phyloP scores from a whole-genome alignment of 2,797 vertebrate species.

The Botia kubotai region DNA sequence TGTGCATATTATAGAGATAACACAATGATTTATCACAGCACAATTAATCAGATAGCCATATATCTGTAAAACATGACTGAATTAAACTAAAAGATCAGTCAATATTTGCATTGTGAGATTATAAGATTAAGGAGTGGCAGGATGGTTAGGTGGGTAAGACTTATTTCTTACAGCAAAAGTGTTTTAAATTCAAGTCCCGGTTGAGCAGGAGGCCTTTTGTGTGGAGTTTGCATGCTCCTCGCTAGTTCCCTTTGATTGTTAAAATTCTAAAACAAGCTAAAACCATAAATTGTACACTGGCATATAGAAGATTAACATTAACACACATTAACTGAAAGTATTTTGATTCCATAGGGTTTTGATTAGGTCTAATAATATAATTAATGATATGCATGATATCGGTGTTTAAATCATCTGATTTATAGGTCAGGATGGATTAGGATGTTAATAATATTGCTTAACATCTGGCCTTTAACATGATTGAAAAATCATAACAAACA shows the following conservation, averaged over 20 bases:
- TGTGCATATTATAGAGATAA: background rate
- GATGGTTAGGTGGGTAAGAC: no score
- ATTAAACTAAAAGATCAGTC: conserved; percentile 7
- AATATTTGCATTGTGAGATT: background rate
- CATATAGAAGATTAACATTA: no score
- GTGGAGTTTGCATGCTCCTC: no score
- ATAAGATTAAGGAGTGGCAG: no score
- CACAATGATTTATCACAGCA: background rate
- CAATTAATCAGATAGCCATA: background rate
- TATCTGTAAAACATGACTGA: background rate
- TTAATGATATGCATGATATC: background rate
- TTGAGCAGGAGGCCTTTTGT: no score
- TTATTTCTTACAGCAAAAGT: no score
- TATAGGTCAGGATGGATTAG: background rate
- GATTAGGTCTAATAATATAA: background rate
- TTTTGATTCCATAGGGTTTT: background rate
- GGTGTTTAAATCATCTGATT: background rate
- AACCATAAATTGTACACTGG: no score
- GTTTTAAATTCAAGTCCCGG: no score
- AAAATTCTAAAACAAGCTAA: no score
- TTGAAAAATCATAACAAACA: conserved; percentile 7
- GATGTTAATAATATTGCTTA: conserved; percentile 6
- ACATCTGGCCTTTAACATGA: conserved; percentile 1
- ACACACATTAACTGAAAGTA: background rate
- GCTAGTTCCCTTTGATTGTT: no score